A percentile compares a stretch with the other conserved stretches of the same genome.
Conservation (phyloP, 2,888 invertebrate species). For the Digitonthophagus gazella region DNA sequence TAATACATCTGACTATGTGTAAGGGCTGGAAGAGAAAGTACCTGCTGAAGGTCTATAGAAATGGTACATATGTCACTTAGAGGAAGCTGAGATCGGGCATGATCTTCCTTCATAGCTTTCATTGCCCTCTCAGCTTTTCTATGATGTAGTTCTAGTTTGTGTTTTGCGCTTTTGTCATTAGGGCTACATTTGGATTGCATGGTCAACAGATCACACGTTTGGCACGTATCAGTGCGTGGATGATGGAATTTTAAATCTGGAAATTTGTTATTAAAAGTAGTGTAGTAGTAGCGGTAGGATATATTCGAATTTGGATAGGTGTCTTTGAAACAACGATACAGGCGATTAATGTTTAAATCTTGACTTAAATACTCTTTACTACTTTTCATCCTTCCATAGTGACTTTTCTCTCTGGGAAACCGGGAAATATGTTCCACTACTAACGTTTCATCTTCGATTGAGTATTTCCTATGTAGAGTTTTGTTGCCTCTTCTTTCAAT, state of each 20-base stretch:
- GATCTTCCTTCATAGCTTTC: constrained; percentile 26
- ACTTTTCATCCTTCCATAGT: too few species aligned
- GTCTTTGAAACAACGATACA: too few species aligned
- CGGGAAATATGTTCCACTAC: too few species aligned
- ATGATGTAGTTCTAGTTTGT: constrained; percentile 24
- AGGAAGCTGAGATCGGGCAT: constrained; percentile 21
- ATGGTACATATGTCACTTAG: constrained; percentile 20
- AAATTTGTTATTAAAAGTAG: constrained; percentile 1
- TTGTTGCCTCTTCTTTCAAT: too few species aligned
- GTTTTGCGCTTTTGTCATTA: neutral
- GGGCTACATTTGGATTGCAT: neutral
- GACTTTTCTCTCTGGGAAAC: too few species aligned
- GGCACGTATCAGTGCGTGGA: neutral
- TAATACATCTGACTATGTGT: neutral
- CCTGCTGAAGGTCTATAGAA: constrained; percentile 27
- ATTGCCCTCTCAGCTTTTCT: constrained; percentile 26
- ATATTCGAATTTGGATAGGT: too few species aligned
- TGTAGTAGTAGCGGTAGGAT: too few species aligned
- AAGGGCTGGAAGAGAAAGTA: constrained; percentile 4
- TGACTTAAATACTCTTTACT: too few species aligned
- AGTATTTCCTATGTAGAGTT: too few species aligned
- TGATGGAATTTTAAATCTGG: neutral
- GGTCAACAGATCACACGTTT: neutral
- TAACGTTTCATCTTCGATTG: too few species aligned
- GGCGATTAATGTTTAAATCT: too few species aligned